Conservation (phyloP, 1,140 invertebrate genomes). For the Drosophila arizonae region DNA sequence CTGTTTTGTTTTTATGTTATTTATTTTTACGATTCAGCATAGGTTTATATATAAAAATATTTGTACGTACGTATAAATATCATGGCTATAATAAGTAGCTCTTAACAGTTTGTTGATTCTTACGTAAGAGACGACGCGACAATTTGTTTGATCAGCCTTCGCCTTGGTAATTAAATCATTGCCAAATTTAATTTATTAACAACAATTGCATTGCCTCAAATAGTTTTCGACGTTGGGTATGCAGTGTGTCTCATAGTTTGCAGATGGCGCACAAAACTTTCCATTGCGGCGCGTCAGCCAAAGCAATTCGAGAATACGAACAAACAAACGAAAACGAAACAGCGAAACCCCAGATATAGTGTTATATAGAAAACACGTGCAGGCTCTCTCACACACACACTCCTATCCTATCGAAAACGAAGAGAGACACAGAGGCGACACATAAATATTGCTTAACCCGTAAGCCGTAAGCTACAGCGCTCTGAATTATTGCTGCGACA, state of each 20-base stretch:
- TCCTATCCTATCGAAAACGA: not conserved
- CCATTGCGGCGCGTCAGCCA: constrained; percentile 43
- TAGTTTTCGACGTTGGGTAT: not conserved
- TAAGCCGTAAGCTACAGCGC: constrained; percentile 31
- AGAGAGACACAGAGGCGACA: constrained; percentile 44
- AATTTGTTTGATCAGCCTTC: constrained; percentile 51
- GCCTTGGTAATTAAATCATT: constrained; percentile 48
- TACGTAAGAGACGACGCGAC: constrained; percentile 51
- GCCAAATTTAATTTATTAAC: constrained; percentile 62
- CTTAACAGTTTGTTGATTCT: constrained; percentile 73
- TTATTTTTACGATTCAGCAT: constrained; percentile 61
- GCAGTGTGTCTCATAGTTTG: constrained; percentile 19
- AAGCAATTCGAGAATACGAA: constrained; percentile 35
- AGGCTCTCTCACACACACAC: constrained; percentile 17
- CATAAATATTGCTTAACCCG: constrained; percentile 50
- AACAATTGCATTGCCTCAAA: constrained; percentile 47
- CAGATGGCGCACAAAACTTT: constrained; percentile 56
- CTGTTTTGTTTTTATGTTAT: constrained; percentile 54
- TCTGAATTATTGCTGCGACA: not conserved
- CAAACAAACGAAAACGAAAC: constrained; percentile 43
- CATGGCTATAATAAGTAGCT: constrained; percentile 23
- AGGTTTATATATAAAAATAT: constrained; percentile 2
- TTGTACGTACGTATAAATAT: not conserved
- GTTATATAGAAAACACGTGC: constrained; percentile 43
- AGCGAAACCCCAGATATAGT: constrained; percentile 39